A percentile compares a stretch with the other conserved stretches of the same genome.
Evolutionary conservation across 2,797 vertebrate genomes (phyloP).

Genomic region (Sternotherus odoratus): DNA sequence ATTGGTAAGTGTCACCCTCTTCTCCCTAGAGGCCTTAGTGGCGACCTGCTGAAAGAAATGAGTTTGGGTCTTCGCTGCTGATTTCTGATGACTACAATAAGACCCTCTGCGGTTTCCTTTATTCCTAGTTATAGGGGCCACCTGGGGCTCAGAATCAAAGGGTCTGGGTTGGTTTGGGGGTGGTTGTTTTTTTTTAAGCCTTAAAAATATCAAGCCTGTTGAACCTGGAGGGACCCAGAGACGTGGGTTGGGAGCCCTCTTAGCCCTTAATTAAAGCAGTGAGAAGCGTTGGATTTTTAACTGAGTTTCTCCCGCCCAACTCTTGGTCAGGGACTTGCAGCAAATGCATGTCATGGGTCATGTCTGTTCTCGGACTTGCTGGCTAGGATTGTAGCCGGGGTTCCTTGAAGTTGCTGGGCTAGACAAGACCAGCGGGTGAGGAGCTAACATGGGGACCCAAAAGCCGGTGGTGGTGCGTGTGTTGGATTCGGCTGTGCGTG

Average conservation of each 20-base stretch:
- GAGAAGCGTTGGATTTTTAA: neutral
- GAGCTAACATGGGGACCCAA: neutral
- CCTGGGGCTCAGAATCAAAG: neutral
- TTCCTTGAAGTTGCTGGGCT: neutral
- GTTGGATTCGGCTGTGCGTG: neutral
- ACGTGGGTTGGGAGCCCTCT: neutral
- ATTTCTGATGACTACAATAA: neutral
- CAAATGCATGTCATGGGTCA: neutral
- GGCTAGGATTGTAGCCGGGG: neutral
- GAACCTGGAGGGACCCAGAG: neutral
- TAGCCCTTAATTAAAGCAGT: neutral
- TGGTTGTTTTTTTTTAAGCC: neutral
- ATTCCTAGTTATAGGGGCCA: neutral
- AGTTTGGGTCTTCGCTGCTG: neutral
- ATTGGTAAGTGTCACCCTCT: conserved; percentile 56
- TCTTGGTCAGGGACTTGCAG: neutral
- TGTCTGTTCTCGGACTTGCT: neutral
- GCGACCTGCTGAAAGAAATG: neutral
- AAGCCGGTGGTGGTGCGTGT: neutral
- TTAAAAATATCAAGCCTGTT: neutral
- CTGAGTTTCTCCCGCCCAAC: neutral
- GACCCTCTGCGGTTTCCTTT: neutral
- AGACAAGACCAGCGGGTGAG: neutral
- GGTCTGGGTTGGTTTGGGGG: neutral
- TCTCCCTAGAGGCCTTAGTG: neutral